Conservation (phyloP, 2,113 vertebrate species). For the Typhlomys cinereus region DNA sequence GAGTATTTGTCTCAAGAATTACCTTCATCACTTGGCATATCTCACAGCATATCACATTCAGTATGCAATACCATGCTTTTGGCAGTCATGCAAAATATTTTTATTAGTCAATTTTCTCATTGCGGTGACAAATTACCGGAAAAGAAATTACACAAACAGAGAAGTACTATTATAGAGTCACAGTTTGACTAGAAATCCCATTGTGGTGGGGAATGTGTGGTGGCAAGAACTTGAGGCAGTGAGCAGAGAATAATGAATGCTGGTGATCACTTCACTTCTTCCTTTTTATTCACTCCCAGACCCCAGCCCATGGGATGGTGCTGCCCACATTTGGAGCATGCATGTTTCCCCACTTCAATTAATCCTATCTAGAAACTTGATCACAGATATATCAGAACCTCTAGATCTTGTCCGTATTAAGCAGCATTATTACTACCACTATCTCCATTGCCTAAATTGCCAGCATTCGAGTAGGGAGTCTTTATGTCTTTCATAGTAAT, state of each 20-base stretch:
- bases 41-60: background rate
- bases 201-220: background rate
- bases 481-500: background rate
- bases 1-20: background rate
- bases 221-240: too few relatives aligned
- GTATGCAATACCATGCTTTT: background rate
- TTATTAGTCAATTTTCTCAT: background rate
- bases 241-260: background rate
- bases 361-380: background rate
- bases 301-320: background rate
- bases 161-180: background rate
- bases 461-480: background rate
- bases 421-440: background rate
- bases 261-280: background rate
- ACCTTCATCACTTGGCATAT: slow-evolving; percentile 5
- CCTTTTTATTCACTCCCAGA: too few relatives aligned
- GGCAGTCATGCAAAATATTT: slow-evolving; percentile 1
- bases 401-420: background rate
- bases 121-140: background rate
- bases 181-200: background rate
- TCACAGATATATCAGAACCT: background rate
- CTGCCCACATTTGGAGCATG: background rate
- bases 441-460: slow-evolving; percentile 20
- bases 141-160: background rate
- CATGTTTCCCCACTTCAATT: background rate